Evolutionary conservation across 2,888 invertebrate genomes (phyloP).

Genomic region (Chrysopilus asiliformis): DNA sequence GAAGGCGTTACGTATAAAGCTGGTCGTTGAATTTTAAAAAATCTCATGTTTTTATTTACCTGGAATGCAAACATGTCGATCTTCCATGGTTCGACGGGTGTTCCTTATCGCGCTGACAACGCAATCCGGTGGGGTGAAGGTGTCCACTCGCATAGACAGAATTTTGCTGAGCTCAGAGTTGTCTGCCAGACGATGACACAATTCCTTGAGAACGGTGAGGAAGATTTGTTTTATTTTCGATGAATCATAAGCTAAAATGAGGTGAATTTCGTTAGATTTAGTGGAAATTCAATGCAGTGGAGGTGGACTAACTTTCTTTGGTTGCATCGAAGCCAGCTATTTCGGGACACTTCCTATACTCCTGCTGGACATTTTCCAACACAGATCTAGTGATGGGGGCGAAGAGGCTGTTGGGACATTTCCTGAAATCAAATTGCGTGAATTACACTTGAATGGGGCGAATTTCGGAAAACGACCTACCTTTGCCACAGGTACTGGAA

Average conservation of each 20-base stretch:
- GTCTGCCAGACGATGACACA: slow-evolving; percentile 52
- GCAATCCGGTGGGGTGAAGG: too few relatives aligned
- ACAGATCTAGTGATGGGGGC: slow-evolving; percentile 53
- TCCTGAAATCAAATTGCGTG: slow-evolving; percentile 39
- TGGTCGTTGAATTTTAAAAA: too few relatives aligned
- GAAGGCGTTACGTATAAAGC: too few relatives aligned
- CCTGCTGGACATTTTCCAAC: slow-evolving; percentile 50
- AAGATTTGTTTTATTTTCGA: not conserved
- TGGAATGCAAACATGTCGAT: slow-evolving; percentile 62
- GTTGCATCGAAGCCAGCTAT: slow-evolving; percentile 54
- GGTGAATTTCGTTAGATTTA: too few relatives aligned
- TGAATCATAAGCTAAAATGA: too few relatives aligned
- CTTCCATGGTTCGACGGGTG: slow-evolving; percentile 79
- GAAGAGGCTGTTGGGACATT: slow-evolving; percentile 54
- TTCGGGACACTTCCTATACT: slow-evolving; percentile 49
- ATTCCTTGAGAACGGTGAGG: slow-evolving; percentile 47
- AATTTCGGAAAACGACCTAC: too few relatives aligned
- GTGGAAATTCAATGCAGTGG: too few relatives aligned
- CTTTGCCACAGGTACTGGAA: too few relatives aligned
- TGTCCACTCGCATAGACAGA: slow-evolving; percentile 38
- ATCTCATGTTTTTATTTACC: too few relatives aligned
- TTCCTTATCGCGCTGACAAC: slow-evolving; percentile 65
- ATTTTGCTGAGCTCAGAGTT: slow-evolving; percentile 50
- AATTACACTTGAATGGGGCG: too few relatives aligned
- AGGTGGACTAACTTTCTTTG: too few relatives aligned